These are phyloP conservation scores for Eristalis arbustorum DNA, from an alignment of 2,888 invertebrate species.

Conservation along the genomic window DNA sequence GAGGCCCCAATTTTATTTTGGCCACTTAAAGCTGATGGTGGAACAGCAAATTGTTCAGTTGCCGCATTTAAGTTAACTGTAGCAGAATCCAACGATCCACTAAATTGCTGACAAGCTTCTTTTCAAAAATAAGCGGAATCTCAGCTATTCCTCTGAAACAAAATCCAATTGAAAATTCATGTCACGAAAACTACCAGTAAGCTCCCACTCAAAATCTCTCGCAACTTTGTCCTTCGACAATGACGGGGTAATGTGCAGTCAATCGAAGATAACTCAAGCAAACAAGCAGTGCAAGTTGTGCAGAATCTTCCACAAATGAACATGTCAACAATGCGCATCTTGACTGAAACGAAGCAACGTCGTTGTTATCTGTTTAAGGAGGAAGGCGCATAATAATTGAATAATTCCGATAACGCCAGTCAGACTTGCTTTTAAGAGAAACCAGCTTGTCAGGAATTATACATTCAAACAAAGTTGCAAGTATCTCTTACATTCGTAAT, in stretches of 20 bases:
- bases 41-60: background rate
- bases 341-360: background rate
- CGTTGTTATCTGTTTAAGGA: background rate
- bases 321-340: constrained; percentile 17
- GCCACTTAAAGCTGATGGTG: too few species aligned
- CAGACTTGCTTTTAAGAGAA: background rate
- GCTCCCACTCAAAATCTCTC: constrained; percentile 2
- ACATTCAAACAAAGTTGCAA: constrained; percentile 23
- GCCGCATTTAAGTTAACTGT: background rate
- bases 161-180: constrained; percentile 21
- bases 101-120: background rate
- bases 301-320: constrained; percentile 22
- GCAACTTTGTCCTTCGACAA: constrained; percentile 20
- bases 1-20: background rate
- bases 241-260: constrained; percentile 45
- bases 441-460: constrained; percentile 25
- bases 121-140: constrained; percentile 11
- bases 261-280: constrained; percentile 45
- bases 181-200: constrained; percentile 37
- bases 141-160: constrained; percentile 16
- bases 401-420: constrained; percentile 3
- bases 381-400: constrained; percentile 18
- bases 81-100: background rate
- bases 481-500: constrained; percentile 51
- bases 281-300: constrained; percentile 46